phyloP scores from a whole-genome alignment of 2,113 vertebrate genomes.

The Aramus guarauna region DNA sequence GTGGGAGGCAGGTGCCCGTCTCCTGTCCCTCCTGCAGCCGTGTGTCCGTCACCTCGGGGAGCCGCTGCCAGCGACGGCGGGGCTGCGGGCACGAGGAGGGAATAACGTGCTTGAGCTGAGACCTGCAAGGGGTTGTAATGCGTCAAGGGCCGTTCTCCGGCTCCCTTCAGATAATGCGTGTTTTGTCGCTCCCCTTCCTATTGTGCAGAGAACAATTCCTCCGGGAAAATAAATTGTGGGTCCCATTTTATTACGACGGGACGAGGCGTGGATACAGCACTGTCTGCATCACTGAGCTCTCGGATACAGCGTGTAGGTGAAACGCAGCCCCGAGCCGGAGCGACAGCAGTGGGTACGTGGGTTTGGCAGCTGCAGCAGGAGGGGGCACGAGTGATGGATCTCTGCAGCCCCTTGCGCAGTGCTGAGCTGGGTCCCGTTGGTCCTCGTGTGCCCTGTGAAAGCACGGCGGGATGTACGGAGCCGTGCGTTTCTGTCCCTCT shows the following conservation, averaged over 20 bases:
- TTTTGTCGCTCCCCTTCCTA: fast-evolving
- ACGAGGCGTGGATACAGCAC: neutral
- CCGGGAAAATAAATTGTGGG: neutral
- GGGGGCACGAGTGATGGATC: neutral
- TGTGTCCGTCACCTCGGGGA: fast-evolving
- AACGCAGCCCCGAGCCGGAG: neutral
- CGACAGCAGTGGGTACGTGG: fast-evolving
- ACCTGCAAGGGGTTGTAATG: fast-evolving
- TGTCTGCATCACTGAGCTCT: fast-evolving
- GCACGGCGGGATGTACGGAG: fast-evolving
- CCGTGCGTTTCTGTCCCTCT: neutral
- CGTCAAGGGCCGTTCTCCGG: fast-evolving
- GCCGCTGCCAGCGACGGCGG: fast-evolving
- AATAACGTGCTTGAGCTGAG: fast-evolving
- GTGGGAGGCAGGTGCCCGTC: neutral
- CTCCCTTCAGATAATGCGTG: neutral
- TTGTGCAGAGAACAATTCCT: fast-evolving
- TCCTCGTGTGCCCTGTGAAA: neutral
- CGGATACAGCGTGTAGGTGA: fast-evolving
- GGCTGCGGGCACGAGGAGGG: fast-evolving
- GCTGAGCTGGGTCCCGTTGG: neutral
- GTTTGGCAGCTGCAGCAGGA: neutral
- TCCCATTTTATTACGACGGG: neutral
- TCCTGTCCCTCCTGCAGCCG: neutral
- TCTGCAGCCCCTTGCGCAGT: neutral